Conservation (phyloP, 1,140 invertebrate species). For the Anthonomus grandis region DNA sequence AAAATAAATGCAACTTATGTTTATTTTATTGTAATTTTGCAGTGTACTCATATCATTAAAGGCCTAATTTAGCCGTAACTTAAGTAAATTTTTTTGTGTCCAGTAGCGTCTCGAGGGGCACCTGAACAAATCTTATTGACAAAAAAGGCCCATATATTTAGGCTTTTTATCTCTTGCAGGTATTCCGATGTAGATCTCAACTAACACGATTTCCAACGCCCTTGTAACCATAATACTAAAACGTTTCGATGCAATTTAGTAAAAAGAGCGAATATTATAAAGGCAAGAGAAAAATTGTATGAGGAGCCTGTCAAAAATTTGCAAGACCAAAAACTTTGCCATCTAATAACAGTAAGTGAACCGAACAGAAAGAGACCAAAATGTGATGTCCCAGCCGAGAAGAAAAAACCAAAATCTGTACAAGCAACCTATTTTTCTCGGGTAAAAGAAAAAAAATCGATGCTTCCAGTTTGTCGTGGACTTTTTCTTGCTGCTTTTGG, state of each 20-base stretch:
- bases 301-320: neutral
- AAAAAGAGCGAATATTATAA: neutral
- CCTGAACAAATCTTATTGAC: neutral
- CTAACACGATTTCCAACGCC: neutral
- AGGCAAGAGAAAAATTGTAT: neutral
- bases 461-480: neutral
- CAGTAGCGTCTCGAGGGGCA: too few species aligned
- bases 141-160: neutral
- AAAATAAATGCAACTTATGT: too few species aligned
- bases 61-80: too few species aligned
- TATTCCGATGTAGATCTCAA: neutral
- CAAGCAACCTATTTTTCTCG: neutral
- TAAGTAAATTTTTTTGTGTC: too few species aligned
- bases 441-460: neutral
- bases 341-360: neutral
- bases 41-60: too few species aligned
- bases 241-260: neutral
- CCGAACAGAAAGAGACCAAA: neutral
- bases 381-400: neutral
- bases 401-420: neutral
- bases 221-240: neutral
- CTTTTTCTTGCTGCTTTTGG: too few species aligned
- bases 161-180: neutral
- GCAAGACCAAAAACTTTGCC: neutral
- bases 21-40: too few species aligned